A percentile compares a stretch with the other conserved stretches of the same genome.
Conservation (phyloP, 2,797 vertebrate genomes). For the Furcifer pardalis region DNA sequence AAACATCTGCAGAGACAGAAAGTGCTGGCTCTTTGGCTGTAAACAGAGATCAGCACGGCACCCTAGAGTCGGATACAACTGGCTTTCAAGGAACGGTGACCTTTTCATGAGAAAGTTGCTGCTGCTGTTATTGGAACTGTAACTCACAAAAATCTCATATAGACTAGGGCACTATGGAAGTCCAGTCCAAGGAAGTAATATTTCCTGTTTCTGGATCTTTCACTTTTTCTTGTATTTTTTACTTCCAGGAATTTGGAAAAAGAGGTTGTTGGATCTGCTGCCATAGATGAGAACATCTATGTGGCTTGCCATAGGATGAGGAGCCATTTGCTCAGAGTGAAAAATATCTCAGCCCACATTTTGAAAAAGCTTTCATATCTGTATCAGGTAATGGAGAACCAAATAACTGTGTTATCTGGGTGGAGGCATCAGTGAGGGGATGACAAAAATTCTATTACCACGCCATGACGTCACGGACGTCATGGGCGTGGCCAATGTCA, state of each 20-base stretch:
- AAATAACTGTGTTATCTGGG: background rate
- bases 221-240: background rate
- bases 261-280: background rate
- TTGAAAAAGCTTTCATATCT: background rate
- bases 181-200: too few species aligned
- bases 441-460: too few species aligned
- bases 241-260: background rate
- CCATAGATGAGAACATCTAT: background rate
- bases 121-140: too few species aligned
- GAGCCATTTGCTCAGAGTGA: background rate
- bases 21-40: too few species aligned
- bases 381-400: background rate
- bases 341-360: background rate
- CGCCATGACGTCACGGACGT: too few species aligned
- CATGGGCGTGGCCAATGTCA: too few species aligned
- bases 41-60: too few species aligned
- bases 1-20: too few species aligned
- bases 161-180: background rate
- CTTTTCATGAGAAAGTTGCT: too few species aligned
- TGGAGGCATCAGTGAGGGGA: background rate
- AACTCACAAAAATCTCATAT: background rate
- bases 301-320: background rate
- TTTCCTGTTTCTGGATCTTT: background rate
- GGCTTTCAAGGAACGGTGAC: too few species aligned
- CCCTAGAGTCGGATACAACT: too few species aligned